Base-by-base conservation (phyloP, 2,888 invertebrate species). In the Sycophila texana region DNA sequence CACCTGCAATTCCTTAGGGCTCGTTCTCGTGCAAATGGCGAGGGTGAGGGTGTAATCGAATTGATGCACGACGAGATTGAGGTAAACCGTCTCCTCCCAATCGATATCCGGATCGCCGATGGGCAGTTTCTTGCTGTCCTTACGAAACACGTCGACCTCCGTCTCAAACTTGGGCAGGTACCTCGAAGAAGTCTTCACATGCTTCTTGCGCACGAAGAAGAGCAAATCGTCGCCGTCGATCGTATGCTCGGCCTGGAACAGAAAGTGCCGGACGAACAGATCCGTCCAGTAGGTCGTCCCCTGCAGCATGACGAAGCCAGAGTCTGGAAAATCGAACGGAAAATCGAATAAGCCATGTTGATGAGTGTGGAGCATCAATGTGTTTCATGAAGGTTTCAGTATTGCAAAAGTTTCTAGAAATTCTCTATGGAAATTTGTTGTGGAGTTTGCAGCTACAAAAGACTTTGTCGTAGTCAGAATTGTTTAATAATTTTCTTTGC, bases 1-100 rank as follows among this genome's bases (percentile, higher is more conserved):
- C 87, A 98, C 98, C 92, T 99, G 99, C 88, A 99, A 93, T 92
- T 99, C 98, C 92, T 98, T 98, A 80, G 98, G 98, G 88, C 98
- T 97, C 84, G 99, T 99, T 89, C 99, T 94, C 82, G 98, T 98
- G 92, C 99, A 99, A 88, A 99, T 97, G 83, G 99, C 99, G 91
- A 99, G 93, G 63, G 99, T 99, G 81, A 99, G 93, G 81, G 97
- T 98, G 92, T 99, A 99, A 91, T 99, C 98, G 92, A 99, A 97
- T 93, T 99, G 99, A 92, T 99, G 99, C 89, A 99, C 96, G 86
- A 99, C 95, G 91, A 99, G 94, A 92, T 99, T 99, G 84, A 99
- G 93, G 92, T 99, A 99, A 83, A 99, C 98, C 78, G 99, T 99
- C 92, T 99, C 99, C 92, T 99, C 99, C 99, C 99, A 99, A 92